Conservation (phyloP, 1,140 invertebrate genomes). For the Oryctes rhinoceros region DNA sequence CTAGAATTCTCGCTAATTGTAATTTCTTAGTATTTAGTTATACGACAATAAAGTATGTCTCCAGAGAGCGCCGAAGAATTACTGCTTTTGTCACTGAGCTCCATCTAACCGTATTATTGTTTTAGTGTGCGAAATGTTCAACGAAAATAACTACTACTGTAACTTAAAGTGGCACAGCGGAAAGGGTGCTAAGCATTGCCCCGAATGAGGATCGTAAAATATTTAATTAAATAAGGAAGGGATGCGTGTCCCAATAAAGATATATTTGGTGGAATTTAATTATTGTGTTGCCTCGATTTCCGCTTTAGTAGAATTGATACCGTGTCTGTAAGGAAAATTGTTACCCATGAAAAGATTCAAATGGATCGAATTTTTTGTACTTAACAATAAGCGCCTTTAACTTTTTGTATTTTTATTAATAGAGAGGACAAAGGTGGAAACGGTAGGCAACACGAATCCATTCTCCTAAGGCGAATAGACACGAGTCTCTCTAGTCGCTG, state of each 20-base stretch:
- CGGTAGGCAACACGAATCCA: no score
- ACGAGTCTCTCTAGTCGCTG: no score
- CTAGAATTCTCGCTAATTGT: conserved; percentile 4
- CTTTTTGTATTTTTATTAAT: no score
- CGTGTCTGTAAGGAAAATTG: no score
- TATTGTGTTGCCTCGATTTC: conserved; percentile 13
- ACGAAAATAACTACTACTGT: conserved; percentile 11
- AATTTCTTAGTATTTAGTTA: conserved; percentile 28
- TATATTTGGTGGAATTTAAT: conserved; percentile 23
- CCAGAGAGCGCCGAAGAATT: background rate
- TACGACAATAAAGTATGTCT: conserved; percentile 19
- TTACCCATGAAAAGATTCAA: no score
- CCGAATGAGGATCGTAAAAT: conserved; percentile 25
- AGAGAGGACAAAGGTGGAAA: no score
- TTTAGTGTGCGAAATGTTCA: background rate
- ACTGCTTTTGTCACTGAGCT: background rate
- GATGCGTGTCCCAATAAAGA: conserved; percentile 28
- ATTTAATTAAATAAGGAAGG: conserved; percentile 35
- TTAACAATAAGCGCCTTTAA: no score
- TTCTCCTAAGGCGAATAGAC: no score
- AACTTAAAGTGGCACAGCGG: conserved; percentile 17
- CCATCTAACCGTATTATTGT: conserved; percentile 4
- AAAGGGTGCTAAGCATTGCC: background rate
- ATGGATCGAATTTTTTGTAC: no score
- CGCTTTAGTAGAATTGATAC: background rate